Conservation (phyloP, 2,113 vertebrate genomes). For the Callorhinus ursinus region DNA sequence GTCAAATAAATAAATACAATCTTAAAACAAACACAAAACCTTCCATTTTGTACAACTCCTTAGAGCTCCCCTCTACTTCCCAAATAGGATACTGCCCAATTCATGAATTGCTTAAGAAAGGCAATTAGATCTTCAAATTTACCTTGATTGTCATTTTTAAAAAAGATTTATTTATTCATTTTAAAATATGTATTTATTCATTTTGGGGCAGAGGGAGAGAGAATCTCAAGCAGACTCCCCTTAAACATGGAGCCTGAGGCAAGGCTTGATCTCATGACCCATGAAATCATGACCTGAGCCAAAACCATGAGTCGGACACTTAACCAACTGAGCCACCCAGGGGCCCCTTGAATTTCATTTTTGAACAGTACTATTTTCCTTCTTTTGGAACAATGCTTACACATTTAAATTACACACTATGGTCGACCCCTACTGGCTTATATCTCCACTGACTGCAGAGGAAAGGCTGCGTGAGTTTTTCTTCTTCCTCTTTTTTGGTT, state of each 20-base stretch:
- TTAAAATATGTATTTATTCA: background rate
- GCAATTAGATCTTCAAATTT: background rate
- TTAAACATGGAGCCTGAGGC: background rate
- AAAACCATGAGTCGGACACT: no score
- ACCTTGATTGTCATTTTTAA: background rate
- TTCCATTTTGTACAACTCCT: background rate
- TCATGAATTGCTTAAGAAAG: background rate
- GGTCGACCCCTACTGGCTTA: background rate
- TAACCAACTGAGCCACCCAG: no score
- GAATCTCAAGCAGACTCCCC: background rate
- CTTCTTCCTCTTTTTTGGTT: background rate
- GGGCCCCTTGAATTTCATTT: background rate
- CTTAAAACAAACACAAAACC: background rate
- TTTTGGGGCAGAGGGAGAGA: background rate
- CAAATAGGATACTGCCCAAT: background rate
- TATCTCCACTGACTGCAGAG: background rate
- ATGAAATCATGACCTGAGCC: background rate
- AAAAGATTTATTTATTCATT: background rate
- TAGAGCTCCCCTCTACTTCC: background rate
- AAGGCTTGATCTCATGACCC: background rate
- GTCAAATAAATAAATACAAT: background rate
- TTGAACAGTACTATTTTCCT: background rate
- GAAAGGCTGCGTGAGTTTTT: background rate
- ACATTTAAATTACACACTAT: background rate
- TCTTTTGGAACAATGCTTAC: background rate